Conservation (phyloP, 2,113 vertebrate species). For the Noturus placidus region DNA sequence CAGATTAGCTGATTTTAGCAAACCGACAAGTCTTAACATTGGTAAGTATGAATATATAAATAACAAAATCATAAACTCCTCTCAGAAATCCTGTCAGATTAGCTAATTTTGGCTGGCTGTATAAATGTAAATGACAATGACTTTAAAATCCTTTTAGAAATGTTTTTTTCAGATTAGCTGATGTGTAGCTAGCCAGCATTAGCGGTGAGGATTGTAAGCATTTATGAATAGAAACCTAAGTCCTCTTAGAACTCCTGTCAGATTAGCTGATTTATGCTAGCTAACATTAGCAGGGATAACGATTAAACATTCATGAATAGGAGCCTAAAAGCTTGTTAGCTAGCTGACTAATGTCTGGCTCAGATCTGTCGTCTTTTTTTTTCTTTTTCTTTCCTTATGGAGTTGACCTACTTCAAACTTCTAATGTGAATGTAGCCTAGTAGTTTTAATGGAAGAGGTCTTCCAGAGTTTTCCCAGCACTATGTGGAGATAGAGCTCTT, state of each 20-base stretch:
- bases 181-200: background rate
- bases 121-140: no score
- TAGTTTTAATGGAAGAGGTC: background rate
- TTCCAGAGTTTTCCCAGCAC: background rate
- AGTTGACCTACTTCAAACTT: background rate
- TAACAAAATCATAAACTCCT: background rate
- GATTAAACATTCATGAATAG: background rate
- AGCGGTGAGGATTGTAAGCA: background rate
- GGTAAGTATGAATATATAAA: background rate
- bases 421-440: background rate
- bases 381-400: background rate
- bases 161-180: background rate
- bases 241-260: no score
- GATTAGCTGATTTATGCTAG: background rate
- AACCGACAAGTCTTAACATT: background rate
- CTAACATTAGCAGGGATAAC: background rate
- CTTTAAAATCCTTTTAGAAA: background rate
- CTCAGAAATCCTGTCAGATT: background rate
- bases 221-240: background rate
- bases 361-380: background rate
- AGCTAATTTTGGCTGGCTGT: background rate
- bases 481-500: conserved; percentile 3
- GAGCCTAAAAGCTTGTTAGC: background rate
- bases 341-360: background rate
- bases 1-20: background rate